These are phyloP conservation scores for Ascaphus truei DNA, from an alignment of 2,113 vertebrate species.

Conservation along the genomic window DNA sequence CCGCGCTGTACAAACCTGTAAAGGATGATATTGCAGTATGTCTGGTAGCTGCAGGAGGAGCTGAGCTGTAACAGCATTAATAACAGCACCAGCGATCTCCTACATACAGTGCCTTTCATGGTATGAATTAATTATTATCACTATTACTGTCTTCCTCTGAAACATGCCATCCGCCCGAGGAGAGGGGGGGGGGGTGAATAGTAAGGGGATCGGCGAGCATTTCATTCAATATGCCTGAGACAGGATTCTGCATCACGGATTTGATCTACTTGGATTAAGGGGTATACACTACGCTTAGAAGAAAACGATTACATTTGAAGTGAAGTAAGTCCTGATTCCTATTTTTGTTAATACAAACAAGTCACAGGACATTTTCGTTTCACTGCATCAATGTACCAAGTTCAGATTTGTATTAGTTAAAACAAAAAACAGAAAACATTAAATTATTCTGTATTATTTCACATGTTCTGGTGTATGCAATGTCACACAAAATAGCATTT, in stretches of 20 bases:
- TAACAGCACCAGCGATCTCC: conserved; percentile 9
- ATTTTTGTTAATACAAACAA: background rate
- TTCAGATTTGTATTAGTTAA: background rate
- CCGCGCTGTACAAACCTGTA: background rate
- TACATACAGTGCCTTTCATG: conserved; percentile 7
- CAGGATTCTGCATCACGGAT: background rate
- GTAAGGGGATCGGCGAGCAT: background rate
- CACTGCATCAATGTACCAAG: background rate
- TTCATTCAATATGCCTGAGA: conserved; percentile 19
- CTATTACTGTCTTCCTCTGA: background rate
- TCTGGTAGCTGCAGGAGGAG: conserved; percentile 9
- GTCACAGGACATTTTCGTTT: background rate
- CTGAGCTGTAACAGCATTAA: background rate
- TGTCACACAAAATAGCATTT: too few relatives aligned
- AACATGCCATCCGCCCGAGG: conserved; percentile 21
- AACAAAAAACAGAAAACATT: too few relatives aligned
- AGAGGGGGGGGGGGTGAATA: background rate
- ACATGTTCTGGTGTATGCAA: too few relatives aligned
- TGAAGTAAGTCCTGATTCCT: conserved; percentile 15
- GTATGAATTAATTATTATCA: conserved; percentile 35
- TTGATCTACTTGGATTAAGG: conserved; percentile 8
- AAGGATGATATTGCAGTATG: conserved; percentile 31
- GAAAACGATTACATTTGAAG: background rate
- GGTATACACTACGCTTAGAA: background rate
- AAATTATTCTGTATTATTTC: too few relatives aligned